These are phyloP conservation scores for Elephas maximus DNA, from an alignment of 2,113 vertebrate species.

Conservation along the genomic window DNA sequence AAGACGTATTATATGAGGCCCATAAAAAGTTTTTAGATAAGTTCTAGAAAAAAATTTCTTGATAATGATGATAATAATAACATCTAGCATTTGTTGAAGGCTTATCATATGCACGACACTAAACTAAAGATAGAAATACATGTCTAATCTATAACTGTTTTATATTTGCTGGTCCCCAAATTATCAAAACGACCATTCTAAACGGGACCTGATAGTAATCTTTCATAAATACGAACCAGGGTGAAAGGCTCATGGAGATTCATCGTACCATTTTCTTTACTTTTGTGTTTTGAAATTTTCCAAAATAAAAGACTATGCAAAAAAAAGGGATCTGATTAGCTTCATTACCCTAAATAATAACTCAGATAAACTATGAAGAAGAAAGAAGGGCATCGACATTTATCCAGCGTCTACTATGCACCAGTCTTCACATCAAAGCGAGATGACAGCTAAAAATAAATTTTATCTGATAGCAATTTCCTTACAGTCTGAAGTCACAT, in stretches of 20 bases:
- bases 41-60: background rate
- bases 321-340: background rate
- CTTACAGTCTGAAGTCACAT: background rate
- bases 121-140: background rate
- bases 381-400: background rate
- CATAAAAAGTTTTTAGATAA: background rate
- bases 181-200: slow-evolving; percentile 44
- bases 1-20: background rate
- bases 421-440: background rate
- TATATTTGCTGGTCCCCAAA: background rate
- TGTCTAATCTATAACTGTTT: slow-evolving; percentile 35
- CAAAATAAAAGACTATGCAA: background rate
- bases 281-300: slow-evolving; percentile 50
- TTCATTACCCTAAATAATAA: slow-evolving; percentile 7
- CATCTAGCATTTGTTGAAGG: background rate
- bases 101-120: background rate
- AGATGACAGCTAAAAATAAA: background rate
- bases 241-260: background rate
- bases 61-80: background rate
- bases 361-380: background rate
- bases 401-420: background rate
- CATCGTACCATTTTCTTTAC: background rate
- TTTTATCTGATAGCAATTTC: background rate
- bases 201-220: background rate
- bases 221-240: slow-evolving; percentile 17